Evolutionary conservation across 2,797 vertebrate genomes (phyloP).

Genomic region (Hemibagrus guttatus): DNA sequence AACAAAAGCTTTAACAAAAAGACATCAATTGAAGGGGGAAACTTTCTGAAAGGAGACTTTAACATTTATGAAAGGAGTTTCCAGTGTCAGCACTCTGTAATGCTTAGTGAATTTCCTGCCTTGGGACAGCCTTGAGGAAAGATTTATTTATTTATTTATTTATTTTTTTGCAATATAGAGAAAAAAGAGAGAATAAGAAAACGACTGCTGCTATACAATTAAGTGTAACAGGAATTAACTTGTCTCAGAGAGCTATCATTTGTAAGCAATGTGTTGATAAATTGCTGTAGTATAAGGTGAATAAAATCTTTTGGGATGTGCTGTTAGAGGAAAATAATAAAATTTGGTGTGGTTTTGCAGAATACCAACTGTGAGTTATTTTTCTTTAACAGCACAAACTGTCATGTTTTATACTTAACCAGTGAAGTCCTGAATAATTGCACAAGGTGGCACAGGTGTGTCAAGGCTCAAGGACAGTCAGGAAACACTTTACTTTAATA

Average conservation of each 20-base stretch:
- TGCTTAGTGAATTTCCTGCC: background rate
- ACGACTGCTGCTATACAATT: background rate
- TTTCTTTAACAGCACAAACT: background rate
- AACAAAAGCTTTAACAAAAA: background rate
- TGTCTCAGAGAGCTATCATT: background rate
- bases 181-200: background rate
- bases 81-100: background rate
- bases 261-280: background rate
- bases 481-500: background rate
- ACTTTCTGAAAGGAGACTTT: background rate
- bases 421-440: background rate
- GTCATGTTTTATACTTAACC: background rate
- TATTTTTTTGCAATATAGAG: background rate
- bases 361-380: background rate
- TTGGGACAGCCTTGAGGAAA: background rate
- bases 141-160: background rate
- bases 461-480: too few relatives aligned
- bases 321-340: background rate
- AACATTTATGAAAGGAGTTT: conserved; percentile 9
- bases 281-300: background rate
- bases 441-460: background rate
- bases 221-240: background rate
- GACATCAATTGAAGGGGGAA: background rate
- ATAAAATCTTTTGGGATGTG: background rate
- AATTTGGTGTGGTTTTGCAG: background rate